Evolutionary conservation across 2,888 invertebrate genomes (phyloP).

Genomic region (Scaptomyza reducta): DNA sequence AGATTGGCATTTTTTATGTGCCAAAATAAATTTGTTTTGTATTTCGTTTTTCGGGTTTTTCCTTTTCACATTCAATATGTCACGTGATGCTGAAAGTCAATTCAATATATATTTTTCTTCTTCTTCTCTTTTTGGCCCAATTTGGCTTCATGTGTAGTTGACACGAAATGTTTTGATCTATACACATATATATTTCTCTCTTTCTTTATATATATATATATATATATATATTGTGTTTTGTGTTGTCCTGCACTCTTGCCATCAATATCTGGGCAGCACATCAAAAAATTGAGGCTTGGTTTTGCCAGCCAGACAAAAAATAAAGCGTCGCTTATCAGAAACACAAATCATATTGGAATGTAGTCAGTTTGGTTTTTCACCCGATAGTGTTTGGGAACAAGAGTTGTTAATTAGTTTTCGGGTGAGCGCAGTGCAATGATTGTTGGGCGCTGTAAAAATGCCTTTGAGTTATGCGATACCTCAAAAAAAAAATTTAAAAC

Average conservation of each 20-base stretch:
- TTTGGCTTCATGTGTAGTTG: conserved; percentile 61
- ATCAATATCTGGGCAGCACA: conserved; percentile 62
- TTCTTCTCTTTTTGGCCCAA: conserved; percentile 34
- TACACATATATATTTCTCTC: conserved; percentile 3
- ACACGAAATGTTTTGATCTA: conserved; percentile 50
- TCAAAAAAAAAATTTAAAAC: conserved; percentile 36
- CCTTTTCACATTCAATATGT: conserved; percentile 47
- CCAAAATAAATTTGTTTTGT: conserved; percentile 52
- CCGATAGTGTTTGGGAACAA: conserved; percentile 42
- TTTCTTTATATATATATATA: conserved; percentile 4
- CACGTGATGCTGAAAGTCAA: conserved; percentile 68
- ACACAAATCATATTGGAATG: conserved; percentile 52
- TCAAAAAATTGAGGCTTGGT: conserved; percentile 58
- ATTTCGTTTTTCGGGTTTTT: conserved; percentile 22
- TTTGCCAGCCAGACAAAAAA: conserved; percentile 1
- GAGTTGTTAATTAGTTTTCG: conserved; percentile 67
- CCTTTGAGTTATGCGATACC: conserved; percentile 58
- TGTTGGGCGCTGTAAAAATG: conserved; percentile 33
- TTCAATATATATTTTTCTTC: conserved; percentile 20
- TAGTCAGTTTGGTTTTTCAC: conserved; percentile 49
- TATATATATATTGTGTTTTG: conserved; percentile 19
- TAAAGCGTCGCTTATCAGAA: conserved; percentile 33
- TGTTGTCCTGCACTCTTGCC: conserved; percentile 34
- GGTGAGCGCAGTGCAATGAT: conserved; percentile 8
- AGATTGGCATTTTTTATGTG: conserved; percentile 70